Conservation (phyloP, 2,797 vertebrate species). For the Acanthis flammea region DNA sequence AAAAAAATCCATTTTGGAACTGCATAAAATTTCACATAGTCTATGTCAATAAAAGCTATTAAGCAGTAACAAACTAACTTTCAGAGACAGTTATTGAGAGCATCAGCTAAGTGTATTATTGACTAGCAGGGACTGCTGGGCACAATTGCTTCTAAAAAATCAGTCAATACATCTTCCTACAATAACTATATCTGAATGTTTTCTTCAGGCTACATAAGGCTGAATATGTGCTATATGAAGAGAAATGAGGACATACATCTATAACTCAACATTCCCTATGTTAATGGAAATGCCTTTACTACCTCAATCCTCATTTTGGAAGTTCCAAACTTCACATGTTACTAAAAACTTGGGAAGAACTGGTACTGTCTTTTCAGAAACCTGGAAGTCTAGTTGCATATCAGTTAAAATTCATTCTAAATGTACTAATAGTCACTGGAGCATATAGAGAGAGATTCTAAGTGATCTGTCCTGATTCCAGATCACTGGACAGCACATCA, state of each 20-base stretch:
- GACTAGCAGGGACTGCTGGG: neutral
- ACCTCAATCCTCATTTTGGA: neutral
- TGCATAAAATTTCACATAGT: neutral
- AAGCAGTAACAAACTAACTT: neutral
- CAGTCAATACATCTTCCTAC: neutral
- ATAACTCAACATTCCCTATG: neutral
- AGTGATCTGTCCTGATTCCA: neutral
- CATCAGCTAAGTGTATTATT: neutral
- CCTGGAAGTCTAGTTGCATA: neutral
- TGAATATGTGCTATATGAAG: neutral
- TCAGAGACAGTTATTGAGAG: neutral
- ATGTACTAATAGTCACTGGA: neutral
- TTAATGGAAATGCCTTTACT: neutral
- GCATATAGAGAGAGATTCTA: neutral
- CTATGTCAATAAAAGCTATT: constrained; percentile 22
- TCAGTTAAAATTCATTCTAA: neutral
- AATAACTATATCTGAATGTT: neutral
- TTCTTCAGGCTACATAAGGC: neutral
- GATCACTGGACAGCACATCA: neutral
- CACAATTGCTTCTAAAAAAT: neutral
- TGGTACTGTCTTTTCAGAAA: neutral
- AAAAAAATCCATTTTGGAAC: neutral
- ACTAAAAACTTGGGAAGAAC: neutral
- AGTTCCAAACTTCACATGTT: neutral
- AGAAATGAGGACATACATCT: neutral